Evolutionary conservation across 2,113 vertebrate species (phyloP).

Genomic region (Oryzias curvinotus): DNA sequence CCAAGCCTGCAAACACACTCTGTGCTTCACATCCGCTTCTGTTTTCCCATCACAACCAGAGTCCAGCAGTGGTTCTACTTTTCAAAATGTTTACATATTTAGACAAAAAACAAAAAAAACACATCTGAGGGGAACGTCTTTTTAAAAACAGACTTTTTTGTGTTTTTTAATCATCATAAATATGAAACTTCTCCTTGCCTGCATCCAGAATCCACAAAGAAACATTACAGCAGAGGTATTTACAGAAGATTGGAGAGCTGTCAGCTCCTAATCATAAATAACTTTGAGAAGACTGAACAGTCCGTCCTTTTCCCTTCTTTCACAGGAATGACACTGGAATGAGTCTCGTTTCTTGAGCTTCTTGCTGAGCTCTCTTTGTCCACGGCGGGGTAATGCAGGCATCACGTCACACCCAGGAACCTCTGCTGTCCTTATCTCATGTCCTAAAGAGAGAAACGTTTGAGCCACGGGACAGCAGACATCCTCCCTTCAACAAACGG

Average conservation of each 20-base stretch:
- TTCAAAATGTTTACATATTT: slow-evolving; percentile 68
- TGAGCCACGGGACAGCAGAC: neutral
- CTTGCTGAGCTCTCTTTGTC: slow-evolving; percentile 31
- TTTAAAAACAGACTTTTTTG: slow-evolving; percentile 66
- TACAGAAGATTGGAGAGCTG: slow-evolving; percentile 67
- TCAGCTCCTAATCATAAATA: slow-evolving; percentile 75
- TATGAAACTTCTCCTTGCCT: slow-evolving; percentile 81
- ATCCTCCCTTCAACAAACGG: no score
- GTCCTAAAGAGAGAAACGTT: slow-evolving; percentile 65
- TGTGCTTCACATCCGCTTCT: slow-evolving; percentile 81
- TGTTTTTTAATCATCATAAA: slow-evolving; percentile 78
- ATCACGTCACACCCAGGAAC: slow-evolving; percentile 3
- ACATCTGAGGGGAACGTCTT: slow-evolving; percentile 82
- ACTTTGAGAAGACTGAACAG: slow-evolving; percentile 63
- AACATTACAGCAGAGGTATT: slow-evolving; percentile 78
- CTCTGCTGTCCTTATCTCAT: slow-evolving; percentile 74
- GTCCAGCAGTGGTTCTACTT: slow-evolving; percentile 75
- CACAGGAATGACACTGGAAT: slow-evolving; percentile 44
- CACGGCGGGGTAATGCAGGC: slow-evolving; percentile 44
- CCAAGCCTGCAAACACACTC: slow-evolving; percentile 63
- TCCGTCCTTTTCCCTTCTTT: slow-evolving; percentile 57
- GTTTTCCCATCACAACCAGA: slow-evolving; percentile 75
- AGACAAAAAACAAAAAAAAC: slow-evolving; percentile 77
- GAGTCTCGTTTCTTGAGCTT: neutral
- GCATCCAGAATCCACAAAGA: slow-evolving; percentile 72